Evolutionary conservation across 2,113 vertebrate species (phyloP).

Genomic region (Astatotilapia flaviijosephi): DNA sequence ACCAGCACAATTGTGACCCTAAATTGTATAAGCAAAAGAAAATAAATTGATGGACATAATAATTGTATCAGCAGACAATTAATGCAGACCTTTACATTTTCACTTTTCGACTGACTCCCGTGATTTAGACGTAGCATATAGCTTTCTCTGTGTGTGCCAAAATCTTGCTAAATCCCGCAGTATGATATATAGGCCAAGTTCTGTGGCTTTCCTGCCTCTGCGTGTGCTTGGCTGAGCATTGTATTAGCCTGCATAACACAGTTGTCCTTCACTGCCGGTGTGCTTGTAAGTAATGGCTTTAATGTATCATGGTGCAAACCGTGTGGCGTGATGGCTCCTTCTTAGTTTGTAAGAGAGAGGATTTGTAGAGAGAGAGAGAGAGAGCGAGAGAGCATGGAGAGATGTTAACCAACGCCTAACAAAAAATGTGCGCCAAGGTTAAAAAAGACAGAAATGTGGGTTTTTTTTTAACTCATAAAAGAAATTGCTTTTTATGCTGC

Average conservation of each 20-base stretch:
- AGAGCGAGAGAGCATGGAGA: neutral
- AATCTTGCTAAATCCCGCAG: slow-evolving; percentile 18
- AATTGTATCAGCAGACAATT: neutral
- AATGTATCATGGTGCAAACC: slow-evolving; percentile 16
- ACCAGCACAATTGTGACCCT: neutral
- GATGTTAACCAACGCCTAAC: neutral
- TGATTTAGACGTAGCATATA: slow-evolving; percentile 2
- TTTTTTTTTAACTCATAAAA: neutral
- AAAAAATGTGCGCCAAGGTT: neutral
- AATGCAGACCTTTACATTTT: neutral
- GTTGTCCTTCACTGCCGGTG: slow-evolving; percentile 36
- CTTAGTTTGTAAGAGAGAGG: neutral
- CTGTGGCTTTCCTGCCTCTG: neutral
- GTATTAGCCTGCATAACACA: slow-evolving; percentile 23
- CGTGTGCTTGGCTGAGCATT: slow-evolving; percentile 40
- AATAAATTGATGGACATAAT: neutral
- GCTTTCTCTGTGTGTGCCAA: slow-evolving; percentile 2
- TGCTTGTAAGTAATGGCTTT: slow-evolving; percentile 37
- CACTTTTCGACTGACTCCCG: neutral
- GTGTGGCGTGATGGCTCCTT: neutral
- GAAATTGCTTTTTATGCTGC: neutral
- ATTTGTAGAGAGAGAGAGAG: neutral
- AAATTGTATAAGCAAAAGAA: neutral
- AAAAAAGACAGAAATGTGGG: neutral
- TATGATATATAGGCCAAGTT: slow-evolving; percentile 38